phyloP scores from a whole-genome alignment of 2,888 invertebrate species.

The Pristionchus mayeri region DNA sequence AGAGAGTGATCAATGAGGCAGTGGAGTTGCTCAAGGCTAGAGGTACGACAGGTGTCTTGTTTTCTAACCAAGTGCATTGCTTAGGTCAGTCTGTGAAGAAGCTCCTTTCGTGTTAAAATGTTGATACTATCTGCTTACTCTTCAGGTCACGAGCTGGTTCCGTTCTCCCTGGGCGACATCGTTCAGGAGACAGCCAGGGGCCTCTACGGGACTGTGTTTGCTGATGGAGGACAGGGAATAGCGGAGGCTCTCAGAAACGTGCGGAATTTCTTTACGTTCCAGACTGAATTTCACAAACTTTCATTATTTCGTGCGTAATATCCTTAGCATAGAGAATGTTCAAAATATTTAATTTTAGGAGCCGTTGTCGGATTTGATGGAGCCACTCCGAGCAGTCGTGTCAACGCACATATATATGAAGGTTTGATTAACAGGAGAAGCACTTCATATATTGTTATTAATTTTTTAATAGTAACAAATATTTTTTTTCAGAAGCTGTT shows the following conservation, averaged over 20 bases:
- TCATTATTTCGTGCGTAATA: too few relatives aligned
- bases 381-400: background rate
- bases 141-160: background rate
- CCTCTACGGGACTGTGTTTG: background rate
- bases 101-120: too few relatives aligned
- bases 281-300: too few relatives aligned
- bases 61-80: too few relatives aligned
- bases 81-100: too few relatives aligned
- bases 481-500: too few relatives aligned
- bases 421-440: too few relatives aligned
- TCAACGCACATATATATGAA: background rate
- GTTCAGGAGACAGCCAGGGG: background rate
- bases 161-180: background rate
- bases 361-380: too few relatives aligned
- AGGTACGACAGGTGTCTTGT: too few relatives aligned
- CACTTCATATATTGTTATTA: too few relatives aligned
- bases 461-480: too few relatives aligned
- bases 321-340: background rate
- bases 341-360: background rate
- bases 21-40: background rate
- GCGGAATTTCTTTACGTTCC: background rate
- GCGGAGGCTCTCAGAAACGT: background rate
- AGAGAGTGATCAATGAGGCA: background rate
- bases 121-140: too few relatives aligned
- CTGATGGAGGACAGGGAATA: constrained; percentile 19